Conservation (phyloP, 2,797 vertebrate genomes). For the Hippopotamyrus pictus region DNA sequence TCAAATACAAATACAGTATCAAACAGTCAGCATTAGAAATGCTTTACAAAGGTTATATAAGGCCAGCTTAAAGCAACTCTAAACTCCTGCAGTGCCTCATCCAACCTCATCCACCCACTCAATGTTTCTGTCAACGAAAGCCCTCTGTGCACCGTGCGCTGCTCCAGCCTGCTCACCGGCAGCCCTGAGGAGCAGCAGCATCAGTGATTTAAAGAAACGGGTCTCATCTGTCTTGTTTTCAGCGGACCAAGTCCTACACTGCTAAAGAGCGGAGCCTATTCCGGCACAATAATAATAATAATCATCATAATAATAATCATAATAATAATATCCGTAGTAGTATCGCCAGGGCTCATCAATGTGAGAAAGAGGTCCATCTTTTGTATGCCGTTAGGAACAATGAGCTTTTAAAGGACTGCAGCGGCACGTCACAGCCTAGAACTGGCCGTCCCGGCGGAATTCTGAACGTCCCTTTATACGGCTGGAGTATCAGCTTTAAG, state of each 20-base stretch:
- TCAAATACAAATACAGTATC: constrained; percentile 68
- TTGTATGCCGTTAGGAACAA: constrained; percentile 42
- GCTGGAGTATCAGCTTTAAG: constrained; percentile 68
- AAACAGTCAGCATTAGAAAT: constrained; percentile 72
- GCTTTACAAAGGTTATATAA: constrained; percentile 68
- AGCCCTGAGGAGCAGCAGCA: constrained; percentile 35
- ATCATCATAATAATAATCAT: constrained; percentile 11
- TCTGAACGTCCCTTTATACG: constrained; percentile 66
- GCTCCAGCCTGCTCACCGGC: constrained; percentile 31
- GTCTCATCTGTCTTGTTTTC: constrained; percentile 43
- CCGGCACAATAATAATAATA: background rate
- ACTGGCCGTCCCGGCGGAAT: constrained; percentile 45
- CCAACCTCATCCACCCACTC: constrained; percentile 31
- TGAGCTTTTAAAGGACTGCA: constrained; percentile 49
- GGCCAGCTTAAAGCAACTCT: constrained; percentile 64
- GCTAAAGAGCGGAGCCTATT: background rate
- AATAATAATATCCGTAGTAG: constrained; percentile 3
- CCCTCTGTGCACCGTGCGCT: constrained; percentile 49
- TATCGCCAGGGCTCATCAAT: constrained; percentile 52
- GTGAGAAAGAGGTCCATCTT: constrained; percentile 22
- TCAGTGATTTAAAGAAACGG: constrained; percentile 57
- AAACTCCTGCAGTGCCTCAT: constrained; percentile 38
- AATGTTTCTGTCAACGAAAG: constrained; percentile 48
- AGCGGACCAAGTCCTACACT: constrained; percentile 29
- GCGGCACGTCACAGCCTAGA: constrained; percentile 56